Base-by-base conservation (phyloP, 2,797 vertebrate species). In the Paedocypris micromegethes region DNA sequence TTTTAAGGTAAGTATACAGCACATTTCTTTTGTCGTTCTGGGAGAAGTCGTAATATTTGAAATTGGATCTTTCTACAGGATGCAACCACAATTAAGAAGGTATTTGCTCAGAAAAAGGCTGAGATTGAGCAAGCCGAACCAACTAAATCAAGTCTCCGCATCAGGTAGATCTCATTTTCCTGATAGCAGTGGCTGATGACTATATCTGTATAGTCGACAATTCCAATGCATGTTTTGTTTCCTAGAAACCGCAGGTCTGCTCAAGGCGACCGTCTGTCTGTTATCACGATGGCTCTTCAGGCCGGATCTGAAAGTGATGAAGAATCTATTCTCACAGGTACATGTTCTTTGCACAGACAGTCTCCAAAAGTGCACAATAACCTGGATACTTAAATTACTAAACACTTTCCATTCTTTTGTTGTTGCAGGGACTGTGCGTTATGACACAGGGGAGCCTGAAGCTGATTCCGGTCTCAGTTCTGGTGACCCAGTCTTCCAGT, bases 271-370 rank as follows among this genome's bases (percentile, higher is more conserved):
- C 92, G 92, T 66, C 88, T 97, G 73, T 94, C 96, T 79, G 93
- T 93, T 68, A 94, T 97, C 83, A 94, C 90, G 5, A 88, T 94
- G 83, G 88, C 94, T 5, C 83, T 98, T 78, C 95, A 98, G 3
- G 96, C 96, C 52, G 96, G 97, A 74, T 98, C 96, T 6, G 97
- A 99, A 84, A 97, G 95, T 6, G 96, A 99, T 77, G 97, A 99
- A 48, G 97, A 99, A 78, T 93, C 93, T 5, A 84, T 93, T 80
- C 89, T 97, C 75, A 91, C 93, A 78, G 95, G 97, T 97, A 86
- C 73, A 56, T 72, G 59, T 61, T 53, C 9, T 23, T 23, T 23
- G 23, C 23, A 23, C 23, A 23, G 23, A 23, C 23, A 23, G 23
- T 23, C 23, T 23, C 23, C 1, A 23, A 23, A 23, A 23, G 23